A percentile compares a stretch with the other conserved stretches of the same genome.
Evolutionary conservation across 2,888 invertebrate genomes (phyloP).

Genomic region (Brachyopa scutellaris): DNA sequence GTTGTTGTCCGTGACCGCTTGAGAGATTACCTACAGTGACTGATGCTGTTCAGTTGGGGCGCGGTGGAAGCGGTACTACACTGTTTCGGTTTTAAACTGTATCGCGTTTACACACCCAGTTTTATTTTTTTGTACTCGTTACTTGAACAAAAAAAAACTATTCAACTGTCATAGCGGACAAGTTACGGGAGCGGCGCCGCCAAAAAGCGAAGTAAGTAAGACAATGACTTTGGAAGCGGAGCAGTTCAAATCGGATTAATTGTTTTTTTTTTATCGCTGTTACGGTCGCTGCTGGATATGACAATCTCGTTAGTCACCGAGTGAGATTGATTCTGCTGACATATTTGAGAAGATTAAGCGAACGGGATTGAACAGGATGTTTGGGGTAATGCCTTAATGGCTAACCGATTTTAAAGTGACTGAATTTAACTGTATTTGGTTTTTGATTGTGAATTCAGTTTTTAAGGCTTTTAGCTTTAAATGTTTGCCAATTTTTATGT

Average conservation of each 20-base stretch:
- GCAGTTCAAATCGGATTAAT: constrained; percentile 50
- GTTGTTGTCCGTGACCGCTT: constrained; percentile 56
- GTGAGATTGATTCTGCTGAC: neutral
- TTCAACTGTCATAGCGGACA: constrained; percentile 21
- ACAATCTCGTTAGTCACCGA: constrained; percentile 44
- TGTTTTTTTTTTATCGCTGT: constrained; percentile 17
- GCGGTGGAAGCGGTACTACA: neutral
- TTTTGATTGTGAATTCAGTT: too few relatives aligned
- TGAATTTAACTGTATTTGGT: too few relatives aligned
- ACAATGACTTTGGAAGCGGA: constrained; percentile 41
- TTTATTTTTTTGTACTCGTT: constrained; percentile 10
- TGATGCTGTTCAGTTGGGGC: neutral
- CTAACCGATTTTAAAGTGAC: neutral
- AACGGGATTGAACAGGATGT: constrained; percentile 29
- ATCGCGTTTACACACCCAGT: constrained; percentile 19
- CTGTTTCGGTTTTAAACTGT: constrained; percentile 7
- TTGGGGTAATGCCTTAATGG: constrained; percentile 11
- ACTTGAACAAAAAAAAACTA: too few relatives aligned
- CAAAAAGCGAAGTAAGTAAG: neutral
- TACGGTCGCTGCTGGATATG: constrained; percentile 11
- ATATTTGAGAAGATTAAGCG: constrained; percentile 28
- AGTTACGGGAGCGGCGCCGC: constrained; percentile 19
- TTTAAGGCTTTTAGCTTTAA: too few relatives aligned
- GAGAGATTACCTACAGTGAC: constrained; percentile 44
- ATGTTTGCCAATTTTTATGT: too few relatives aligned